Evolutionary conservation across 2,113 vertebrate species (phyloP).

Genomic region (Hippocampus abdominalis): DNA sequence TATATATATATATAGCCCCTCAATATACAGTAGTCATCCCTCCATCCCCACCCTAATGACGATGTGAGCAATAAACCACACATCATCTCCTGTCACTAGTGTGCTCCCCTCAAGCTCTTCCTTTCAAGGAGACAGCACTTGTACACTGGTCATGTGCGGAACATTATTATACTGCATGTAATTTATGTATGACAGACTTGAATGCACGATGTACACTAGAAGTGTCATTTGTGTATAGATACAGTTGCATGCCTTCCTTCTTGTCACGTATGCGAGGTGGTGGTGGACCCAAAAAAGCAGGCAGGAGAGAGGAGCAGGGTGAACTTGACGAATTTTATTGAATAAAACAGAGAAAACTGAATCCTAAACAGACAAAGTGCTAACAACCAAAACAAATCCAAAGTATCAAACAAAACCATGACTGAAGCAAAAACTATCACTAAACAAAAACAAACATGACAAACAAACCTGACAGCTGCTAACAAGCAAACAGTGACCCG

Average conservation of each 20-base stretch:
- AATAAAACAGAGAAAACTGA: too few species aligned
- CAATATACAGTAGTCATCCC: not conserved
- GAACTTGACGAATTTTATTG: too few species aligned
- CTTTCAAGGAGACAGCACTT: slow-evolving; percentile 8
- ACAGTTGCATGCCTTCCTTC: slow-evolving; percentile 9
- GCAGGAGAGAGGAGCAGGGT: too few species aligned
- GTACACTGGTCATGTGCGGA: slow-evolving; percentile 2
- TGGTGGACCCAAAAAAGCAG: too few species aligned
- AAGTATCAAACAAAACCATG: too few species aligned
- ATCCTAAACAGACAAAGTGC: too few species aligned
- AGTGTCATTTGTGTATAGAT: not conserved
- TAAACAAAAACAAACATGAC: too few species aligned
- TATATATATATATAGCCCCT: not conserved
- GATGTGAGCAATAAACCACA: slow-evolving; percentile 31
- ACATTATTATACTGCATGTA: slow-evolving; percentile 5
- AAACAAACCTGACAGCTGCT: too few species aligned
- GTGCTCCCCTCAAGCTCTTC: not conserved
- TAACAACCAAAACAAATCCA: too few species aligned
- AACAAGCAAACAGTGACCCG: too few species aligned
- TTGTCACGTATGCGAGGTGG: too few species aligned
- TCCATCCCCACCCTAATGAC: slow-evolving; percentile 8
- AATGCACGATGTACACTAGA: slow-evolving; percentile 12
- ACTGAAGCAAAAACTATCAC: too few species aligned
- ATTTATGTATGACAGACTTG: slow-evolving; percentile 9
- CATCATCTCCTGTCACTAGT: slow-evolving; percentile 30